Conservation (phyloP, 2,113 vertebrate species). For the Protobothrops flavoviridis region DNA sequence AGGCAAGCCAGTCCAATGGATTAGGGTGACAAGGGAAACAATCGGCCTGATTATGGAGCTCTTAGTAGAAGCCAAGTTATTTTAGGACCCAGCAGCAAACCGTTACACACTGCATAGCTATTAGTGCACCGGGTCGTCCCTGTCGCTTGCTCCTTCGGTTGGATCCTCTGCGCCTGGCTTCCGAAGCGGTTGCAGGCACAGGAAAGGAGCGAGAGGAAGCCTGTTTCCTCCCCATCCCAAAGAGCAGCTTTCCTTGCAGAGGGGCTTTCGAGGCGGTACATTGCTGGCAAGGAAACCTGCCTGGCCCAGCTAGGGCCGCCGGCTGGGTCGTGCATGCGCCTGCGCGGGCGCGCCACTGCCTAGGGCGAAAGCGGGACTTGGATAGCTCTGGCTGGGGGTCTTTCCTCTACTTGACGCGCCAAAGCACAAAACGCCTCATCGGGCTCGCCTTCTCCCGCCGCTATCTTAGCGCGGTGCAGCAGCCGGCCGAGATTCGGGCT, state of each 20-base stretch:
- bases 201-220: background rate
- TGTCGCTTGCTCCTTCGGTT: background rate
- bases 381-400: background rate
- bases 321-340: background rate
- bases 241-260: background rate
- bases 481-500: background rate
- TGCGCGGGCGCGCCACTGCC: background rate
- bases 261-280: background rate
- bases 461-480: background rate
- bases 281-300: background rate
- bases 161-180: background rate
- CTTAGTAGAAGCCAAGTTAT: background rate
- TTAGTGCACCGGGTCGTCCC: background rate
- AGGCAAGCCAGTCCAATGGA: background rate
- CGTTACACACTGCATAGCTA: background rate
- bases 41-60: background rate
- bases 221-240: background rate
- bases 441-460: background rate
- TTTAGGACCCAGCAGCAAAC: constrained; percentile 35
- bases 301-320: background rate
- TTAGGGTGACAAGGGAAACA: too few relatives aligned
- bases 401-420: background rate
- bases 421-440: background rate
- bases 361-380: background rate
- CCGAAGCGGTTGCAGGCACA: background rate